These are phyloP conservation scores for Poeciliopsis gracilis DNA, from an alignment of 2,797 vertebrate genomes.

Conservation along the genomic window DNA sequence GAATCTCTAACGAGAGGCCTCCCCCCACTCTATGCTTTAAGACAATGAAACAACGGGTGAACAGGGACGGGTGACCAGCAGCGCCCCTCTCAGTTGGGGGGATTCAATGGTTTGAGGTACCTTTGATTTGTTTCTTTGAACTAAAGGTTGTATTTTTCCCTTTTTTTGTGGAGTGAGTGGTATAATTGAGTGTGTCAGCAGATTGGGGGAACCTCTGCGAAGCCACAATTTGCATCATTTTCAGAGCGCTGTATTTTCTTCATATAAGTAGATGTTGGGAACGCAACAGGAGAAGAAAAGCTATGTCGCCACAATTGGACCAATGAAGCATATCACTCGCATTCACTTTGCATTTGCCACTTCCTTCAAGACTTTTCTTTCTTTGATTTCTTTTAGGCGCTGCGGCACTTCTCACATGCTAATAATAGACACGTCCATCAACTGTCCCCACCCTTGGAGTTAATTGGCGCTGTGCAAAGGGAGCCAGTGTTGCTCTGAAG, in stretches of 20 bases:
- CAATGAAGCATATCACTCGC: constrained; percentile 77
- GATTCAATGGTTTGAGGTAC: constrained; percentile 32
- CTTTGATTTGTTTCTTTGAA: constrained; percentile 61
- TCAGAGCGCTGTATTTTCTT: constrained; percentile 53
- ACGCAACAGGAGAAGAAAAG: constrained; percentile 54
- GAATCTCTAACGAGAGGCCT: not conserved
- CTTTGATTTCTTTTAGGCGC: constrained; percentile 79
- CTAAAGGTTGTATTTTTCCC: constrained; percentile 23
- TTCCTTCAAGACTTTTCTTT: constrained; percentile 75
- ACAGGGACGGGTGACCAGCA: constrained; percentile 1
- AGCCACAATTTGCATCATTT: constrained; percentile 64
- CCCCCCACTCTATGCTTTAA: constrained; percentile 6
- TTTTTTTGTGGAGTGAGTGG: constrained; percentile 35
- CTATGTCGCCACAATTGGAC: constrained; percentile 74
- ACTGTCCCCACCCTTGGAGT: constrained; percentile 78
- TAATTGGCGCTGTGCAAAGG: constrained; percentile 80
- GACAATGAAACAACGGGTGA: constrained; percentile 37
- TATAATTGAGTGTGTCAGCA: constrained; percentile 45
- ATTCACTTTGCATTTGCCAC: constrained; percentile 77
- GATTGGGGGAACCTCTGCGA: constrained; percentile 38
- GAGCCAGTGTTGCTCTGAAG: constrained; percentile 69
- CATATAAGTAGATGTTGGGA: constrained; percentile 23
- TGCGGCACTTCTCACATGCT: constrained; percentile 71
- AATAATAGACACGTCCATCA: constrained; percentile 86
- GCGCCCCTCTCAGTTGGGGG: constrained; percentile 33